Evolutionary conservation across 2,113 vertebrate genomes (phyloP), one percentile per base, ranked within the genome.

Genomic region (Xyliphius kryptos): DNA sequence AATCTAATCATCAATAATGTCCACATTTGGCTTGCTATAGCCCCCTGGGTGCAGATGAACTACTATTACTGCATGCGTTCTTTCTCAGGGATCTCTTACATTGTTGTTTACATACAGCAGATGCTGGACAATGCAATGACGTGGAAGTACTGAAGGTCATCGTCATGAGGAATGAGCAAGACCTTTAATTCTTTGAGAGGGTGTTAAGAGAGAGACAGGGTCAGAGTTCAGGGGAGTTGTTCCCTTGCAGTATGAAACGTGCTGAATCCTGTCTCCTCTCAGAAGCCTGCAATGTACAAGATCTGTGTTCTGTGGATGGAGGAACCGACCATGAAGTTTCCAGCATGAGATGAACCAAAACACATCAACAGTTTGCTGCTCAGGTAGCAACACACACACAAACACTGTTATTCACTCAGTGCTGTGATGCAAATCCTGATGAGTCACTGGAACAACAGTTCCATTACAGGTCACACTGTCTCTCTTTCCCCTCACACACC

Each of bases 111-210:
- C n/a, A n/a, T 6, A 13, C 3, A 46, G 43, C 43, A 46, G 13
- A 6, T n/a, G 13, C 6, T 4, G 43, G 43, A 46, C 43, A 46
- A 46, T 46, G 43, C 43, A 46, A 15, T 6, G 14, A 46, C n/a
- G 43, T n/a, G 13, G 14, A n/a, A 15, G 43, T 13, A 3, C 14
- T 15, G 13, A 14, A 15, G 43, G 43, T 21, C 77, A 75, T 76
- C 54, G 5, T 40, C 38, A 76, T 82, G 80, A 79, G 82, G 82
- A 83, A 83, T 85, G 69, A 48, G 16, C 26, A 6, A 38, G 59
- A 73, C 50, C 70, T 40, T 14, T 71, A 67, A 75, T 57, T 73
- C 69, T 16, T 49, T 32, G 26, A 70, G 72, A 13, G 3, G 16
- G 56, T 37, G 67, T 67, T 50, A 64, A 64, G 61, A 57, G 56